Percentiles rank a stretch among this genome's conserved stretches.
phyloP scores from a whole-genome alignment of 2,797 vertebrate genomes.

The Pipistrellus nathusii region DNA sequence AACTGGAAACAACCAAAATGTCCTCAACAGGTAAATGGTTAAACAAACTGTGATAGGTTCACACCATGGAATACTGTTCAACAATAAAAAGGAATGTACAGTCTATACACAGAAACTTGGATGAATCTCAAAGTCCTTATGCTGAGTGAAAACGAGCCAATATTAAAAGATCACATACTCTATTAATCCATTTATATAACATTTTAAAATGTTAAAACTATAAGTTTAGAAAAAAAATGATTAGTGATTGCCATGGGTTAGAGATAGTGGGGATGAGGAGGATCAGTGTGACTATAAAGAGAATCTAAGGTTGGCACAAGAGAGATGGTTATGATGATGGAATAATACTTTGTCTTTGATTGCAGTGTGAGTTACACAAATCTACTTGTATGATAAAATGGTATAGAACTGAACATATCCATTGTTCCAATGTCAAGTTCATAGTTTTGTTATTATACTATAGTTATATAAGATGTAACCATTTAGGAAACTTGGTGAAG shows the following conservation, averaged over 20 bases:
- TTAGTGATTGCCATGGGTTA: conserved; percentile 24
- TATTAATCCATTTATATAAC: conserved; percentile 28
- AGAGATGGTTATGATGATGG: conserved; percentile 22
- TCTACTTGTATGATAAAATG: conserved; percentile 30
- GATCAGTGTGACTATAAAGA: conserved; percentile 30
- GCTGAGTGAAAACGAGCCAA: conserved; percentile 26
- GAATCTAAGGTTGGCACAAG: background rate
- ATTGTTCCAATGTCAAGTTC: conserved; percentile 16
- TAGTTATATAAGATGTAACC: conserved; percentile 16
- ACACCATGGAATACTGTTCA: conserved; percentile 52
- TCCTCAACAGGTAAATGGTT: conserved; percentile 40
- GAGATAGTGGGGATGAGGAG: background rate
- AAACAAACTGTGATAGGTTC: conserved; percentile 51
- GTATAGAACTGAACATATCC: background rate
- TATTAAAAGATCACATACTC: conserved; percentile 9
- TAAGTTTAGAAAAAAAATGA: conserved; percentile 39
- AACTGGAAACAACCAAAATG: conserved; percentile 40
- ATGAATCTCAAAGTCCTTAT: background rate
- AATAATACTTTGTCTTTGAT: conserved; percentile 52
- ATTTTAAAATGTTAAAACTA: conserved; percentile 58
- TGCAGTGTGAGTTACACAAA: conserved; percentile 37
- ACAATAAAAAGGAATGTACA: conserved; percentile 45
- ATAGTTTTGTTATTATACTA: conserved; percentile 56
- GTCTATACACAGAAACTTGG: background rate
- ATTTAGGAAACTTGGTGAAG: background rate